Conservation (phyloP, 2,888 invertebrate species). For the Phengaris arion region DNA sequence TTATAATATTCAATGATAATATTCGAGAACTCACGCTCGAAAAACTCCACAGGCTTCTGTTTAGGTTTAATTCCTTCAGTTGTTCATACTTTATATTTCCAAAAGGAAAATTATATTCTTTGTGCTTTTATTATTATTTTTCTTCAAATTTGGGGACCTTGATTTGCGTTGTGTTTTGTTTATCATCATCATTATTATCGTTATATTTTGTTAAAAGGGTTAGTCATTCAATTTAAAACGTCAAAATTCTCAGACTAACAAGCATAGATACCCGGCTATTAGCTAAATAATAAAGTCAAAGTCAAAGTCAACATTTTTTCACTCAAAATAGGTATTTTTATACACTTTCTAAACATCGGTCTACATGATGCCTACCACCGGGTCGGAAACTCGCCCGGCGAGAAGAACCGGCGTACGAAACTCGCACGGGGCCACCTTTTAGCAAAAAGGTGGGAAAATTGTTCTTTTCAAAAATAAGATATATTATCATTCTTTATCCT, state of each 20-base stretch:
- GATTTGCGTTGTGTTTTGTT: not conserved
- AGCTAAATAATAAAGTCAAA: no score
- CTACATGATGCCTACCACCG: no score
- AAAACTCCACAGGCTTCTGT: not conserved
- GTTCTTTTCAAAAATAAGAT: no score
- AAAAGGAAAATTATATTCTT: not conserved
- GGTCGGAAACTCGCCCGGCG: no score
- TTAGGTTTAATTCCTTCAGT: conserved; percentile 1
- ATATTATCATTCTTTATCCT: no score
- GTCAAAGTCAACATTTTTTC: no score
- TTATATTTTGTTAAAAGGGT: not conserved
- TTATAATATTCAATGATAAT: conserved; percentile 10
- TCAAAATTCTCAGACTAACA: not conserved
- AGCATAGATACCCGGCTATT: no score
- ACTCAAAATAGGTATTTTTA: no score
- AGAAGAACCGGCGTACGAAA: no score
- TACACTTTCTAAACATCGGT: no score
- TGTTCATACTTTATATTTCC: conserved; percentile 5
- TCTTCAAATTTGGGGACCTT: not conserved
- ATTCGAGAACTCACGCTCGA: conserved; percentile 18
- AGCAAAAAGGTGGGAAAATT: no score
- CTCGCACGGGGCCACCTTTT: no score
- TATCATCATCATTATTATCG: not conserved
- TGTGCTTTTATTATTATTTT: not conserved
- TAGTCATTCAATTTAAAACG: not conserved